A percentile compares a stretch with the other conserved stretches of the same genome.
These are phyloP conservation scores for Hypothenemus hampei DNA, from an alignment of 1,140 invertebrate genomes.

Conservation along the genomic window DNA sequence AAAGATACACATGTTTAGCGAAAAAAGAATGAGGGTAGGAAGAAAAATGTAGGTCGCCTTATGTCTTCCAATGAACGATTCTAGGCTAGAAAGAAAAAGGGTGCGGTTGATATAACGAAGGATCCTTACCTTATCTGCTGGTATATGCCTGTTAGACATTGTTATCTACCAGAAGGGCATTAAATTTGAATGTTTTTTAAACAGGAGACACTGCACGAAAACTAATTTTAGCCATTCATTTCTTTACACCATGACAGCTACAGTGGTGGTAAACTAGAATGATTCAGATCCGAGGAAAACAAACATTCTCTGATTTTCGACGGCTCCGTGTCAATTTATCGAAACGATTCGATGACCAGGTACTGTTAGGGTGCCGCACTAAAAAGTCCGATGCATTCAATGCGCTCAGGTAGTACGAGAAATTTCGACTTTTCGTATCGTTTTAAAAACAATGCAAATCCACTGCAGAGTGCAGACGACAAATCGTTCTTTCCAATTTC, in stretches of 20 bases:
- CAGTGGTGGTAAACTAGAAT: constrained; percentile 10
- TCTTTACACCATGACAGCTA: constrained; percentile 24
- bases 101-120: constrained; percentile 24
- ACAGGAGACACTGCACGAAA: constrained; percentile 8
- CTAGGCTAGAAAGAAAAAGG: constrained; percentile 27
- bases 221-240: constrained; percentile 26
- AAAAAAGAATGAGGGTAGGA: constrained; percentile 10
- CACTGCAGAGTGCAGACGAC: constrained; percentile 21
- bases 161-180: constrained; percentile 26
- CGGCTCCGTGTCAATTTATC: background rate
- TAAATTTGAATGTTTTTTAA: constrained; percentile 15
- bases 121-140: constrained; percentile 30
- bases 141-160: constrained; percentile 31
- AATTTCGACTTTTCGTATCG: background rate
- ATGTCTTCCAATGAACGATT: constrained; percentile 26
- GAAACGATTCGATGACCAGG: constrained; percentile 4
- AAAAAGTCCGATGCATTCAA: background rate
- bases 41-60: constrained; percentile 33
- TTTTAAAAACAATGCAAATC: constrained; percentile 25
- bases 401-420: background rate
- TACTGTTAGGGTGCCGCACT: too few species aligned
- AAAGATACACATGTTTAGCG: too few species aligned
- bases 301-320: constrained; percentile 17
- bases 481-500: constrained; percentile 24
- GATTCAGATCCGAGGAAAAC: constrained; percentile 26